phyloP scores from a whole-genome alignment of 1,140 invertebrate species.

The Vanessa tameamea region DNA sequence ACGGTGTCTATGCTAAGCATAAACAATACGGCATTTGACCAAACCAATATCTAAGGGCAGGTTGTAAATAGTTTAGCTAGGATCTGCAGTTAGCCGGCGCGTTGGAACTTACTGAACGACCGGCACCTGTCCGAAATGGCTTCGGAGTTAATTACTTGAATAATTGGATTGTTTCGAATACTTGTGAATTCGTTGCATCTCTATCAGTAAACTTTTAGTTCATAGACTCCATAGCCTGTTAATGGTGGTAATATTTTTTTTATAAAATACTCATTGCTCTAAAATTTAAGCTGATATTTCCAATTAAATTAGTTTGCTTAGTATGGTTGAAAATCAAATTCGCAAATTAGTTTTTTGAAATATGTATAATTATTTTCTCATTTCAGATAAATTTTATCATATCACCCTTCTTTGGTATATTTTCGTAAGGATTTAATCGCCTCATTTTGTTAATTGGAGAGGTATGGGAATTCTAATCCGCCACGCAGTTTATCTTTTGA shows the following conservation, averaged over 20 bases:
- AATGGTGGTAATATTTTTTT: neutral
- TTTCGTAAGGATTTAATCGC: no score
- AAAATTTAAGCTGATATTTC: no score
- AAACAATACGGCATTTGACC: conserved; percentile 3
- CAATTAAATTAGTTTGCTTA: no score
- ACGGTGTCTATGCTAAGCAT: neutral
- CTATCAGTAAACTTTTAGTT: neutral
- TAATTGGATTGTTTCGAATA: conserved; percentile 57
- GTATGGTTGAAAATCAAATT: no score
- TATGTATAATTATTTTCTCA: no score
- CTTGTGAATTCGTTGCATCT: conserved; percentile 13
- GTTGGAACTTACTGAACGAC: conserved; percentile 42
- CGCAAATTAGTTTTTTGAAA: no score
- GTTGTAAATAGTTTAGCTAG: conserved; percentile 52
- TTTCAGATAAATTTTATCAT: no score
- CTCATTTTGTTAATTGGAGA: no score
- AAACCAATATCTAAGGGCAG: conserved; percentile 14
- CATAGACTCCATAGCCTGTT: neutral
- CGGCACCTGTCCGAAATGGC: conserved; percentile 52
- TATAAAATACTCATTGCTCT: no score
- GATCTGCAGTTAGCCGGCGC: conserved; percentile 38
- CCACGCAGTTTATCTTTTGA: no score
- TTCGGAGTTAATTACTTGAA: conserved; percentile 58
- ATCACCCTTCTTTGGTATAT: no score
- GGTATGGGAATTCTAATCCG: no score